These are phyloP conservation scores for Bagarius yarrelli DNA, from an alignment of 2,113 vertebrate species.

Conservation along the genomic window DNA sequence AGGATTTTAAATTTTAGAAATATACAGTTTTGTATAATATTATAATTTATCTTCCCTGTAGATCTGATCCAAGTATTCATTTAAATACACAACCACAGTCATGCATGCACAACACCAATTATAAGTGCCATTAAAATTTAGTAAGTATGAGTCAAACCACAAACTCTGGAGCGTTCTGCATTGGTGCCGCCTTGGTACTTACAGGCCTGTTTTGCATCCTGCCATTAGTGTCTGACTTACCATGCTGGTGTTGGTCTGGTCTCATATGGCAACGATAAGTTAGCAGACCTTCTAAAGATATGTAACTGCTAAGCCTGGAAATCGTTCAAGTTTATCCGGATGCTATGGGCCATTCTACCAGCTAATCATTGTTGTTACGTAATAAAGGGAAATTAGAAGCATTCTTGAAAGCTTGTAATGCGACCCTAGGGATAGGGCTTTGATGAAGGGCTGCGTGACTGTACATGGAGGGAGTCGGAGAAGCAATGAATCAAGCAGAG, in stretches of 20 bases:
- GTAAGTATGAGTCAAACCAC: slow-evolving; percentile 18
- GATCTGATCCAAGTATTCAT: background rate
- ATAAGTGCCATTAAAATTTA: slow-evolving; percentile 23
- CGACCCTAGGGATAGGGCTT: slow-evolving; percentile 40
- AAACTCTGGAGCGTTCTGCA: slow-evolving; percentile 12
- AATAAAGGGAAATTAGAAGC: slow-evolving; percentile 45
- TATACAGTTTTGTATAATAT: background rate
- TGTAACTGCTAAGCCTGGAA: slow-evolving; percentile 31
- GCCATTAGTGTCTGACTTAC: slow-evolving; percentile 31
- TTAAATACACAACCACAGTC: background rate
- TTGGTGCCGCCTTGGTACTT: slow-evolving; percentile 1
- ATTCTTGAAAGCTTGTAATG: slow-evolving; percentile 46
- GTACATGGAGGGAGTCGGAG: slow-evolving; percentile 27
- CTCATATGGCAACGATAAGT: slow-evolving; percentile 46
- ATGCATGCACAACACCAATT: background rate
- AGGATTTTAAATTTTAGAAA: background rate
- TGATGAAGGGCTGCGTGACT: slow-evolving; percentile 30
- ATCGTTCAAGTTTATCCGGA: slow-evolving; percentile 38
- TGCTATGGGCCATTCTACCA: slow-evolving; percentile 39
- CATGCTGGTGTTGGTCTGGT: slow-evolving; percentile 19
- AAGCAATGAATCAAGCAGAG: slow-evolving; percentile 21
- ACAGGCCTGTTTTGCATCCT: slow-evolving; percentile 35
- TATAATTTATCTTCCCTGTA: background rate
- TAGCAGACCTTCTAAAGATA: slow-evolving; percentile 21
- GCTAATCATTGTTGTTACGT: slow-evolving; percentile 45